phyloP scores from a whole-genome alignment of 2,797 vertebrate genomes.

The Rhodeus uyekii region DNA sequence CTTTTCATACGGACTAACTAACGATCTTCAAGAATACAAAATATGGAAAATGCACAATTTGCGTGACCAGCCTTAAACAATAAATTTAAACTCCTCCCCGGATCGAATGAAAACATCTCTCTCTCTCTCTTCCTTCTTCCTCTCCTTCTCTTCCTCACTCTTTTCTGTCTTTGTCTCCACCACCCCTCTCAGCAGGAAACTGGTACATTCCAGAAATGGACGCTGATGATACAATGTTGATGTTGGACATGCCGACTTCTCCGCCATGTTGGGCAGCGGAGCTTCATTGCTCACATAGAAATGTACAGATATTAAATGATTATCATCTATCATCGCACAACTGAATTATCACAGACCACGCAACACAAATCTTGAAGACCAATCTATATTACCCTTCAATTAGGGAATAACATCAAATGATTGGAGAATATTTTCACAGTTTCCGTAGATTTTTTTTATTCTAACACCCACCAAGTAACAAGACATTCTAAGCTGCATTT shows the following conservation, averaged over 20 bases:
- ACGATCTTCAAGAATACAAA: background rate
- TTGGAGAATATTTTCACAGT: background rate
- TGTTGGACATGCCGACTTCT: conserved; percentile 48
- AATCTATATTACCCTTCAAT: background rate
- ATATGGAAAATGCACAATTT: background rate
- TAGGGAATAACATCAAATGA: background rate
- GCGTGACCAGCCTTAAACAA: conserved; percentile 6
- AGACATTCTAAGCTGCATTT: background rate
- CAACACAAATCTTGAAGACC: background rate
- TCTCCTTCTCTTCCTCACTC: conserved; percentile 9
- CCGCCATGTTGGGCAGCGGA: conserved; percentile 39
- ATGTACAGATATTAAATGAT: conserved; percentile 18
- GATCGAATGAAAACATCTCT: conserved; percentile 4
- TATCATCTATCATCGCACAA: background rate
- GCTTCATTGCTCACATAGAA: background rate
- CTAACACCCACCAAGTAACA: no score
- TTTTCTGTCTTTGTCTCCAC: conserved; percentile 38
- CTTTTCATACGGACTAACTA: conserved; percentile 24
- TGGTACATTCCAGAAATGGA: conserved; percentile 58
- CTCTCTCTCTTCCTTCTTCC: conserved; percentile 2
- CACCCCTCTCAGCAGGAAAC: conserved; percentile 43
- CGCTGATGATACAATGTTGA: conserved; percentile 55
- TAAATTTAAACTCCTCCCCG: background rate
- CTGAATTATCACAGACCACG: background rate
- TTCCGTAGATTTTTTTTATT: background rate